Conservation (phyloP, 1,140 invertebrate species). For the Chironomus tepperi region DNA sequence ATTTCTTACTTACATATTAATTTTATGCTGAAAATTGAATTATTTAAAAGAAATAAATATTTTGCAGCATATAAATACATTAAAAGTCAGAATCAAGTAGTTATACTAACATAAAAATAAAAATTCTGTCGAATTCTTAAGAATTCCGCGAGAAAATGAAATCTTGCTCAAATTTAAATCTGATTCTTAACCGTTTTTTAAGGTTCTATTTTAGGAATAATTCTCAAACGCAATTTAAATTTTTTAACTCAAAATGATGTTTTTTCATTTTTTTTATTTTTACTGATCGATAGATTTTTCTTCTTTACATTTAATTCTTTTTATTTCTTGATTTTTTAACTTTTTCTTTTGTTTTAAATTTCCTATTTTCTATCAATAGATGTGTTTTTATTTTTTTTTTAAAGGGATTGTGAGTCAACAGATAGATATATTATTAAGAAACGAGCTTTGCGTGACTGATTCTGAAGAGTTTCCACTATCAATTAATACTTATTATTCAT, state of each 20-base stretch:
- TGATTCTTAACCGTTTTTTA: too few species aligned
- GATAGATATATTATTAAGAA: not conserved
- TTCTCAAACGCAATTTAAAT: too few species aligned
- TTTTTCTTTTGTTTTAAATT: not conserved
- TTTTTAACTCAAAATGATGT: not conserved
- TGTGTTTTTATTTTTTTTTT: not conserved
- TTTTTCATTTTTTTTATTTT: not conserved
- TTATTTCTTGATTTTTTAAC: not conserved
- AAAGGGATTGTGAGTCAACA: not conserved
- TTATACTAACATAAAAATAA: too few species aligned
- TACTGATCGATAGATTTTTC: constrained; percentile 1
- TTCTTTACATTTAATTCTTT: not conserved
- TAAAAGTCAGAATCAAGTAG: too few species aligned
- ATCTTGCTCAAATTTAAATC: too few species aligned
- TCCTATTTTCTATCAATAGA: not conserved
- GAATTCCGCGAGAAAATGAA: too few species aligned
- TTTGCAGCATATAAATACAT: too few species aligned
- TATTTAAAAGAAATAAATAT: too few species aligned
- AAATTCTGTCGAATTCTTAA: too few species aligned
- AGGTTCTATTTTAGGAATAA: too few species aligned
- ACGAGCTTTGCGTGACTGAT: not conserved
- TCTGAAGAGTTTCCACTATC: constrained; percentile 6
- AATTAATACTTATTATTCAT: constrained; percentile 12
- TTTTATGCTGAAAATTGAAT: too few species aligned
- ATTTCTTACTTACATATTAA: too few species aligned